phyloP scores from a whole-genome alignment of 2,113 vertebrate genomes.

The Takifugu bimaculatus region DNA sequence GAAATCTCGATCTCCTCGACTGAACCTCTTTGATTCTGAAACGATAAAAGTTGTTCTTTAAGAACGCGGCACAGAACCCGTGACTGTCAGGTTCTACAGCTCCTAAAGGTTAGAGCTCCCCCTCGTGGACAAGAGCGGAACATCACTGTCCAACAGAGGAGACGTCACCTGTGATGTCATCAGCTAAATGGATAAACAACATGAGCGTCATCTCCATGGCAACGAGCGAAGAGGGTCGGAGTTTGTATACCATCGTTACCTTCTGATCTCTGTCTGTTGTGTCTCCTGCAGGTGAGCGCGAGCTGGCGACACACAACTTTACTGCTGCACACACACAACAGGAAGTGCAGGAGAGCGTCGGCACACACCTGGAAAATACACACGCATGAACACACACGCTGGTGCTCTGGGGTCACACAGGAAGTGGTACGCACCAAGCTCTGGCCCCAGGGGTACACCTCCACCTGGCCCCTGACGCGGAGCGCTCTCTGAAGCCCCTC shows the following conservation, averaged over 20 bases:
- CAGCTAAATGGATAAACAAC: not conserved
- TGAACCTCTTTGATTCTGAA: slow-evolving; percentile 60
- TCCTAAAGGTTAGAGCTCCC: no score
- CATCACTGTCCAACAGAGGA: no score
- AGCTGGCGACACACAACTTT: slow-evolving; percentile 48
- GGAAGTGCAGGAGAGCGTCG: slow-evolving; percentile 60
- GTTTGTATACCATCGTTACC: slow-evolving; percentile 29
- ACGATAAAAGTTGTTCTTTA: not conserved
- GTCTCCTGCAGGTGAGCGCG: slow-evolving; percentile 62
- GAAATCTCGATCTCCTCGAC: slow-evolving; percentile 61
- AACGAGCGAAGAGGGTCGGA: not conserved
- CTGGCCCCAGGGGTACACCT: slow-evolving; percentile 64
- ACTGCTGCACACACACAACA: slow-evolving; percentile 62
- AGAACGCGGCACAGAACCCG: no score
- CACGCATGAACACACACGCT: slow-evolving; percentile 12
- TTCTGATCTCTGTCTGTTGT: slow-evolving; percentile 21
- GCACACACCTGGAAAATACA: slow-evolving; percentile 55
- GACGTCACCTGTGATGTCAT: no score
- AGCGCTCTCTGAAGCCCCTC: slow-evolving; percentile 77
- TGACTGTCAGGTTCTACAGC: no score
- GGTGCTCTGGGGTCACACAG: not conserved
- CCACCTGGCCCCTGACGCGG: slow-evolving; percentile 73
- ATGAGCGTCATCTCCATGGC: not conserved
- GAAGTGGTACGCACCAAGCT: slow-evolving; percentile 54
- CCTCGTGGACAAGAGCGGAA: no score